These are phyloP conservation scores for Edolisoma coerulescens DNA, from an alignment of 2,113 vertebrate genomes.

Conservation along the genomic window DNA sequence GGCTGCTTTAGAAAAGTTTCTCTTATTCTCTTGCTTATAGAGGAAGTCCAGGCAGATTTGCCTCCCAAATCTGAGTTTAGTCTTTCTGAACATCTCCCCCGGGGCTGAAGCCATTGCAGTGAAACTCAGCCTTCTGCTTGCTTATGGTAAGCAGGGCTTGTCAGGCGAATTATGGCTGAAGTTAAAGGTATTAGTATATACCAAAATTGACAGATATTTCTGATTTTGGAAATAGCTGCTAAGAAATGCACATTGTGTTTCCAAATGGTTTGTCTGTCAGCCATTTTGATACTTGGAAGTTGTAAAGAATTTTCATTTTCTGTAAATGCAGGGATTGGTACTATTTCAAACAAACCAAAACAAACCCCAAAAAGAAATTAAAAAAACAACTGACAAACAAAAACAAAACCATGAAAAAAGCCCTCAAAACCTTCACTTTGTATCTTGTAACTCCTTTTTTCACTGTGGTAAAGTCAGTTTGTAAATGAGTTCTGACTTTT, in stretches of 20 bases:
- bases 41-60: not conserved
- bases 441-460: not conserved
- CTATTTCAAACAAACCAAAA: not conserved
- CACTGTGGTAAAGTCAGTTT: not conserved
- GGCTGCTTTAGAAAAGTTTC: not conserved
- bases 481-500: not conserved
- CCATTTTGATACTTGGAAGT: not conserved
- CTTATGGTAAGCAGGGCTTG: not conserved
- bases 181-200: not conserved
- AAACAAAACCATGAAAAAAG: not conserved
- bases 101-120: not conserved
- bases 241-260: not conserved
- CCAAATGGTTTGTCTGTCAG: not conserved
- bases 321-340: not conserved
- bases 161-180: not conserved
- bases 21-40: not conserved
- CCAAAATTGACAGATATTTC: not conserved
- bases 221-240: not conserved
- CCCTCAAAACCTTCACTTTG: not conserved
- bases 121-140: not conserved
- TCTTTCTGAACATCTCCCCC: not conserved
- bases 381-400: not conserved
- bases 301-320: not conserved
- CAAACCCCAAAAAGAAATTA: not conserved
- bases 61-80: not conserved